Evolutionary conservation across 2,797 vertebrate species (phyloP).

Genomic region (Capromys pilorides): DNA sequence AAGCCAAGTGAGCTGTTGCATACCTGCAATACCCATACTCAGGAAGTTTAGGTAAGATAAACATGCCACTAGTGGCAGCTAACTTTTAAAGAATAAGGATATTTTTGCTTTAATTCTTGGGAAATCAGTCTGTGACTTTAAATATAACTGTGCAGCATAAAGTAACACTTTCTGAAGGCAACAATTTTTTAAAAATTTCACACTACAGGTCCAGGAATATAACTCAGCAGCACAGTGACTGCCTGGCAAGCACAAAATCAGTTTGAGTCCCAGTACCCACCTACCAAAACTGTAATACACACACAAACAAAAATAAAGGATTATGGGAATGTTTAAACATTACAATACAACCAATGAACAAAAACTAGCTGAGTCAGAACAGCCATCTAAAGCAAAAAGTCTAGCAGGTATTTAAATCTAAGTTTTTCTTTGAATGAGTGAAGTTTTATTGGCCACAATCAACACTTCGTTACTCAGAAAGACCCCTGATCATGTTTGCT

Average conservation of each 20-base stretch:
- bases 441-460: background rate
- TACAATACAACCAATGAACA: constrained; percentile 6
- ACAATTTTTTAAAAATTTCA: background rate
- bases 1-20: background rate
- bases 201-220: background rate
- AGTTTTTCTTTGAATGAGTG: background rate
- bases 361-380: background rate
- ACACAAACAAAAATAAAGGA: constrained; percentile 10
- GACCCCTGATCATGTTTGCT: background rate
- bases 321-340: background rate
- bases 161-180: background rate
- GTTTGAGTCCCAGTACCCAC: background rate
- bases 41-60: background rate
- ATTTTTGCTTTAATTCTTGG: background rate
- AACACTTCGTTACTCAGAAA: background rate
- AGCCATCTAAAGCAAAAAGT: too few relatives aligned
- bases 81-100: background rate
- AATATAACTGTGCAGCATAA: background rate
- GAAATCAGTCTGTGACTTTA: constrained; percentile 11
- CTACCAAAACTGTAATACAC: background rate
- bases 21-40: background rate
- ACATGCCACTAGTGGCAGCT: background rate
- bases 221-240: background rate
- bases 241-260: background rate
- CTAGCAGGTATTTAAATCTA: background rate